Evolutionary conservation across 64 coral and sea anemone species (phyloP).

Genomic region (Pocillopora damicornis): DNA sequence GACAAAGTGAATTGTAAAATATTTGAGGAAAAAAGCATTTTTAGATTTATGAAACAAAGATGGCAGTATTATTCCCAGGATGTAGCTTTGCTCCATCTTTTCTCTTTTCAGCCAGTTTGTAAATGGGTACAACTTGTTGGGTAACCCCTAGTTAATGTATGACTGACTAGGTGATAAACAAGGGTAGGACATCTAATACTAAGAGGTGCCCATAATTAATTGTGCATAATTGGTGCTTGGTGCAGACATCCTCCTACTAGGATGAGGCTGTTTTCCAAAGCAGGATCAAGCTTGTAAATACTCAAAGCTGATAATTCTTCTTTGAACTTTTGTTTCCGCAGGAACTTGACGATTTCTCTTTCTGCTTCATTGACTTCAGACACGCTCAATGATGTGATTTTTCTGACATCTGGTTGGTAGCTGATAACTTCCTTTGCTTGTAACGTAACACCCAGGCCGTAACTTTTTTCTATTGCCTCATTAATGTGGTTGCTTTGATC

Average conservation of each 20-base stretch:
- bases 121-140: not conserved
- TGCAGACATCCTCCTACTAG: conserved; percentile 23
- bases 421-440: conserved; percentile 8
- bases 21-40: not conserved
- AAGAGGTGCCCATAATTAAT: conserved; percentile 42
- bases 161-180: conserved; percentile 10
- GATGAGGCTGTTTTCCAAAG: conserved; percentile 16
- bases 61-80: not conserved
- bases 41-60: not conserved
- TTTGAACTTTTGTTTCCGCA: conserved; percentile 16
- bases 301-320: conserved; percentile 8
- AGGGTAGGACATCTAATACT: conserved; percentile 34
- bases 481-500: not conserved
- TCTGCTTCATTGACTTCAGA: conserved; percentile 32
- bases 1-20: conserved; percentile 40
- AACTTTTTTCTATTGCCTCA: conserved; percentile 2
- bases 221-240: conserved; percentile 24
- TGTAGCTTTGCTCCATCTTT: not conserved
- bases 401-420: not conserved
- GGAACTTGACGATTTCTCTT: conserved; percentile 27
- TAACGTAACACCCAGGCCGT: conserved; percentile 51
- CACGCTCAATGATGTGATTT: conserved; percentile 4
- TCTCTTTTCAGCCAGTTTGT: not conserved
- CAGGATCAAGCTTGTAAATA: conserved; percentile 15
- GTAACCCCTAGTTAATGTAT: conserved; percentile 21